Conservation (phyloP, 2,113 vertebrate species). For the Plecturocebus donacophilus region DNA sequence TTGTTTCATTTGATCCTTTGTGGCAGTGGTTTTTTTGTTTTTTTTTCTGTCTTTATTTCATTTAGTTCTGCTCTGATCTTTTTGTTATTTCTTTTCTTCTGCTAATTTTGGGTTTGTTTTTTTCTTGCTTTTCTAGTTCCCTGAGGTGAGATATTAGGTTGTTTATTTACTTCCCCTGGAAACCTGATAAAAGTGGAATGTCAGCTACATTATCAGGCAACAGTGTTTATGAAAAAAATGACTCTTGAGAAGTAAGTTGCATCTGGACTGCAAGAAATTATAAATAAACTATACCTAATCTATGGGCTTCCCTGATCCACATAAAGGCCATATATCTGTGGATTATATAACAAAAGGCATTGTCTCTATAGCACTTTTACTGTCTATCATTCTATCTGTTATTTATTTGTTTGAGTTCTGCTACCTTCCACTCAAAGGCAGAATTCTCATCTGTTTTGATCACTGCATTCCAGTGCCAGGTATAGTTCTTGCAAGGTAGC, state of each 20-base stretch:
- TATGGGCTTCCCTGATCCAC: background rate
- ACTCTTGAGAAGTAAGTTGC: background rate
- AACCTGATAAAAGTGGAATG: conserved; percentile 3
- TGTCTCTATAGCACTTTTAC: background rate
- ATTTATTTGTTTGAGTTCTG: background rate
- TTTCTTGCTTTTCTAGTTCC: too few species aligned
- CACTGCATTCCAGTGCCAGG: background rate
- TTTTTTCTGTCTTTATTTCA: too few species aligned
- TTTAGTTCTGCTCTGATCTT: too few species aligned
- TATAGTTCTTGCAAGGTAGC: background rate
- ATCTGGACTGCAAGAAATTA: background rate
- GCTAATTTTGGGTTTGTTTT: too few species aligned
- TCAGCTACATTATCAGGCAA: background rate
- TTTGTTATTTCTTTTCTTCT: too few species aligned
- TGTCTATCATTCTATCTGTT: background rate
- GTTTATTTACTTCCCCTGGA: background rate
- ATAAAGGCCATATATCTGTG: background rate
- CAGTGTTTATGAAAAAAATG: background rate
- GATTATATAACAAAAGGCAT: background rate
- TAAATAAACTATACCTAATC: background rate
- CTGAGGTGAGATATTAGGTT: too few species aligned
- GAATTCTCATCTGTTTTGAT: background rate
- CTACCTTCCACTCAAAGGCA: background rate
- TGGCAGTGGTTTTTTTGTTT: too few species aligned
- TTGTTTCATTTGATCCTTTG: too few species aligned